These are phyloP conservation scores for Tetheella fluctuosa DNA, from an alignment of 2,888 invertebrate species.

Conservation along the genomic window DNA sequence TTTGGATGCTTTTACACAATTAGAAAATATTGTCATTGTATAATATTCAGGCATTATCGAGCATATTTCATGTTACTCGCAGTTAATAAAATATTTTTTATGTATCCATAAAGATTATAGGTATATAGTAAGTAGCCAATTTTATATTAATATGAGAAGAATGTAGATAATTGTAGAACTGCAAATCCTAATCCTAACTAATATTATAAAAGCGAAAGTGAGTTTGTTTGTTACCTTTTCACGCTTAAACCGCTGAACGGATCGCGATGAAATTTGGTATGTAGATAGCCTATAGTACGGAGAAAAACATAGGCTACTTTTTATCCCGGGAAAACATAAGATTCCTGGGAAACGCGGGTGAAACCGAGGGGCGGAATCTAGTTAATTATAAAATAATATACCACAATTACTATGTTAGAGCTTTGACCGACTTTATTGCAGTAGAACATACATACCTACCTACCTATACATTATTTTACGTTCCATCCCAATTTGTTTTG, in stretches of 20 bases:
- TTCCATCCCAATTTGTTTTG: constrained; percentile 45
- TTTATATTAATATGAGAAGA: constrained; percentile 66
- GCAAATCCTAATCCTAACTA: too few relatives aligned
- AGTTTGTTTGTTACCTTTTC: too few relatives aligned
- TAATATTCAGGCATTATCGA: constrained; percentile 65
- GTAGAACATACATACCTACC: neutral
- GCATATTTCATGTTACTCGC: constrained; percentile 67
- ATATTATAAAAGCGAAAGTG: too few relatives aligned
- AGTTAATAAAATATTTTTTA: constrained; percentile 52
- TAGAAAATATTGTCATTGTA: constrained; percentile 73
- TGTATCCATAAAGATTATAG: constrained; percentile 26
- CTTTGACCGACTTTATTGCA: constrained; percentile 40
- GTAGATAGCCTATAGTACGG: too few relatives aligned
- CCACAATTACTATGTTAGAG: constrained; percentile 46
- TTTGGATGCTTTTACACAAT: constrained; percentile 82
- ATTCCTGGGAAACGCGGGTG: too few relatives aligned
- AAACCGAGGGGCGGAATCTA: too few relatives aligned
- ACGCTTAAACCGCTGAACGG: too few relatives aligned
- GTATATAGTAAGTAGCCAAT: constrained; percentile 67
- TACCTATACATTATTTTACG: constrained; percentile 30
- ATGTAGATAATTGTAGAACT: constrained; percentile 51
- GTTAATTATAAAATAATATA: constrained; percentile 33
- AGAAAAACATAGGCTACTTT: too few relatives aligned
- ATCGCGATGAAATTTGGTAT: too few relatives aligned
- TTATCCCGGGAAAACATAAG: too few relatives aligned